phyloP scores from a whole-genome alignment of 1,140 invertebrate species.

The Euura saliciscinereae region DNA sequence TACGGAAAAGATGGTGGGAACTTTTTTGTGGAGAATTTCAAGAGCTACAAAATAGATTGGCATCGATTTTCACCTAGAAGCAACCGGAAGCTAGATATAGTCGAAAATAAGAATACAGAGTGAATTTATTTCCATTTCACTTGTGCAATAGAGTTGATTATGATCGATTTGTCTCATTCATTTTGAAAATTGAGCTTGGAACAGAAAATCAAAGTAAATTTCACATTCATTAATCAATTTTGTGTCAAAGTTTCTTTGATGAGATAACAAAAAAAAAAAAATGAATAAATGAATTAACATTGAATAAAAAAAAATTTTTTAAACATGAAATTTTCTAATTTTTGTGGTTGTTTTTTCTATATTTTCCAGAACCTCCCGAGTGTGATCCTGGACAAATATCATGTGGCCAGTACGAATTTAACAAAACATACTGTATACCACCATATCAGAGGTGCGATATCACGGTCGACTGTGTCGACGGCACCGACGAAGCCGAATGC shows the following conservation, averaged over 20 bases:
- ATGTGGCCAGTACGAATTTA: constrained; percentile 90
- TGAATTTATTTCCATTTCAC: too few relatives aligned
- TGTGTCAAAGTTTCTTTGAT: background rate
- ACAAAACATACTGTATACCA: constrained; percentile 92
- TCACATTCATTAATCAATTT: too few relatives aligned
- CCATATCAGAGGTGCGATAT: constrained; percentile 90
- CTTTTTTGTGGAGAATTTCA: too few relatives aligned
- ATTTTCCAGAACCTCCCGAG: constrained; percentile 81
- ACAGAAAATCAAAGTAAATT: too few relatives aligned
- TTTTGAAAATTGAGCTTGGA: too few relatives aligned
- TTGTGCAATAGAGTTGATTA: too few relatives aligned
- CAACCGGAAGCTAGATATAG: too few relatives aligned
- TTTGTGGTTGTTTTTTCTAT: constrained; percentile 31
- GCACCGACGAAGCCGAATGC: constrained; percentile 91
- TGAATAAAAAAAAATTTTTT: constrained; percentile 12
- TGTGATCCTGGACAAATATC: constrained; percentile 85
- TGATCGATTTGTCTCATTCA: too few relatives aligned
- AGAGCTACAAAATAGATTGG: too few relatives aligned
- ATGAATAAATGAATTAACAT: background rate
- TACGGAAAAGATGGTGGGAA: too few relatives aligned
- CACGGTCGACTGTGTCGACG: constrained; percentile 91
- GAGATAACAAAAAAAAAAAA: background rate
- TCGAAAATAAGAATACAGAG: too few relatives aligned
- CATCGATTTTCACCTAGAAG: too few relatives aligned
- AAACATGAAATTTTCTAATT: constrained; percentile 14